Base-by-base conservation (phyloP, 1,140 invertebrate genomes). In the Drosophila arawakana region DNA sequence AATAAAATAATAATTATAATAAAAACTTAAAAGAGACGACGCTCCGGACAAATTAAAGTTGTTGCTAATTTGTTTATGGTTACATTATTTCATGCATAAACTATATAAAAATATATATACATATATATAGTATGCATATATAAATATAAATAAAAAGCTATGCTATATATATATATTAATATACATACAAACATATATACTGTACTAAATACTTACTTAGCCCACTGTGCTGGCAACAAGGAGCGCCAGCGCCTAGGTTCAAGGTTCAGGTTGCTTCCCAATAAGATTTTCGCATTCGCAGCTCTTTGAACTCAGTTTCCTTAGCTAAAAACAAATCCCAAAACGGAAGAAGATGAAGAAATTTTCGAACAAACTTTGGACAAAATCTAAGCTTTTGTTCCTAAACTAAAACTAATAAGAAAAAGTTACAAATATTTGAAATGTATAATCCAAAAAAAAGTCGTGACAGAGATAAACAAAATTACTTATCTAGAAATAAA, bases 41-140 rank as follows among this genome's bases (percentile, higher is more conserved):
- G 84, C 84, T 88, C 84, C 83, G 83, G 80, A 75, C 83, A 89
- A 88, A 76, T 78, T 75, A 71, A 89, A 84, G 75, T 89, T 89
- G 84, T 89, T 89, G 84, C 84, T 89, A 89, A 89, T 90, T 89
- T 89, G 85, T 89, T 91, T 90, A 91, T 91, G 90, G 85, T 91
- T 91, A 90, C 78, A 91, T 91, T 90, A 91, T 91, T 90, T 88
- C 82, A 88, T 83, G 76, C 78, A 89, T 88, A 80, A 70, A 68
- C 59, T 68, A 65, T 67, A 68, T 74, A 78, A 52, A 37, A 63
- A 81, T 66, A 68, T 70, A 75, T 72, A 72, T 65, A 62, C 68
- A 76, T 72, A 65, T 83, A 65, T 57, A 39, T 58, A 70, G 43
- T 71, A 61, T 81, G 61, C 49, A 65, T 66, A 55, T 75, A 55